Evolutionary conservation across 2,888 invertebrate genomes (phyloP).

Genomic region (Mechanitis messenoides): DNA sequence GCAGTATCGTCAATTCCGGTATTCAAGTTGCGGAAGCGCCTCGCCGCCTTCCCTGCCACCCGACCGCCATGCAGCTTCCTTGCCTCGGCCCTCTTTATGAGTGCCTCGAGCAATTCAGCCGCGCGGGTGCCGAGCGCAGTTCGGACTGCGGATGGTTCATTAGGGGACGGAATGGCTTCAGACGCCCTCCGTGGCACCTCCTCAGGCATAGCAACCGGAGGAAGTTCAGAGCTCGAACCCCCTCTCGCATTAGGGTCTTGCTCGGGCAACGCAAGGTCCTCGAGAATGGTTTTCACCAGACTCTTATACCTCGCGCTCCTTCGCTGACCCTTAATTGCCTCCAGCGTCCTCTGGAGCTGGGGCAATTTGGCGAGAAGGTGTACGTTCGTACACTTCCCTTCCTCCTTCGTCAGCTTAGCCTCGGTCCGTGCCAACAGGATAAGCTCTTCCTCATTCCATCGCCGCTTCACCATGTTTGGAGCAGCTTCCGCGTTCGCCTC

Average conservation of each 20-base stretch:
- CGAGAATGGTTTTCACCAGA: conserved; percentile 16
- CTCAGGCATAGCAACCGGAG: background rate
- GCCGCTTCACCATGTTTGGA: conserved; percentile 25
- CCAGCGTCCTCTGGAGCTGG: conserved; percentile 21
- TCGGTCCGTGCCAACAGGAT: conserved; percentile 24
- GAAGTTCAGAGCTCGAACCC: conserved; percentile 19
- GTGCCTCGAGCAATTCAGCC: background rate
- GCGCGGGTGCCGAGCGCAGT: background rate
- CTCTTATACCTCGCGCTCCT: conserved; percentile 16
- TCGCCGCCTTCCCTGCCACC: conserved; percentile 8
- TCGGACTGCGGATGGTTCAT: background rate
- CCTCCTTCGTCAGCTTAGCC: conserved; percentile 20
- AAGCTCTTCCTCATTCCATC: conserved; percentile 29
- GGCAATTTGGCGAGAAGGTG: conserved; percentile 19
- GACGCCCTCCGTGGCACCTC: background rate
- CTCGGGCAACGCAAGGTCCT: too few species aligned
- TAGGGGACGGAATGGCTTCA: background rate
- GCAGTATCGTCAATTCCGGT: background rate
- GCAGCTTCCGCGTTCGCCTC: conserved; percentile 25
- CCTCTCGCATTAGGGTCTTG: conserved; percentile 14
- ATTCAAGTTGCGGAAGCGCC: background rate
- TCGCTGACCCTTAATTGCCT: conserved; percentile 26
- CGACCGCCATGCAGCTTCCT: conserved; percentile 6
- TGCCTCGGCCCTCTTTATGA: conserved; percentile 11
- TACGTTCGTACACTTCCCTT: conserved; percentile 15